Conservation (phyloP, 2,113 vertebrate genomes). For the Hippolais icterina region DNA sequence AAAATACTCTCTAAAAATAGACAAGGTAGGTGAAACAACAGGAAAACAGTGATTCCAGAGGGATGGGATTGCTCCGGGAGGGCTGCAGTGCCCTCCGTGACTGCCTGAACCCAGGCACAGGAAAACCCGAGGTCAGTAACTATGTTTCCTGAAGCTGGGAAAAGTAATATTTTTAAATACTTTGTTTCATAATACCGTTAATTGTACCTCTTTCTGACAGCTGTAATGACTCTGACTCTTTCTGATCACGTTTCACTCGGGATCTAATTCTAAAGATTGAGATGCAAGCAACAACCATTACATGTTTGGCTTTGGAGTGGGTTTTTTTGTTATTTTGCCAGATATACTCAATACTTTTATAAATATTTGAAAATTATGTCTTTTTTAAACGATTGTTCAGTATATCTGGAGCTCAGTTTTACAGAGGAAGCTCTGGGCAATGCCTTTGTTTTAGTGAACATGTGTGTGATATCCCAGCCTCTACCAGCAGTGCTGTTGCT, state of each 20-base stretch:
- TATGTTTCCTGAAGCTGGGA: neutral
- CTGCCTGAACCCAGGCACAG: neutral
- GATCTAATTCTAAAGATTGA: neutral
- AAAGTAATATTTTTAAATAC: neutral
- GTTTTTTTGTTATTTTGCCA: neutral
- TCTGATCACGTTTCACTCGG: neutral
- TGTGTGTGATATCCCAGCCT: neutral
- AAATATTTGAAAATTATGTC: neutral
- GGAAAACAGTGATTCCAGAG: neutral
- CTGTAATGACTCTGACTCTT: neutral
- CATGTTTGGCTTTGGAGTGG: neutral
- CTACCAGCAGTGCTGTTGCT: neutral
- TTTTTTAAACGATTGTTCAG: neutral
- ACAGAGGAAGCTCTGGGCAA: neutral
- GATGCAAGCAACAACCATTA: neutral
- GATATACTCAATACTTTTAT: neutral
- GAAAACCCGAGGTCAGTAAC: neutral
- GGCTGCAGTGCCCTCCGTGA: neutral
- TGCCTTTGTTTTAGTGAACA: neutral
- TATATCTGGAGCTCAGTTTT: neutral
- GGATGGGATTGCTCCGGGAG: rapidly evolving
- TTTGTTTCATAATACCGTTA: neutral
- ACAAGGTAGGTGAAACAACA: neutral
- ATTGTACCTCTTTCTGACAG: neutral
- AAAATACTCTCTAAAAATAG: neutral